phyloP scores from a whole-genome alignment of 2,113 vertebrate genomes.

The Irena cyanogastra region DNA sequence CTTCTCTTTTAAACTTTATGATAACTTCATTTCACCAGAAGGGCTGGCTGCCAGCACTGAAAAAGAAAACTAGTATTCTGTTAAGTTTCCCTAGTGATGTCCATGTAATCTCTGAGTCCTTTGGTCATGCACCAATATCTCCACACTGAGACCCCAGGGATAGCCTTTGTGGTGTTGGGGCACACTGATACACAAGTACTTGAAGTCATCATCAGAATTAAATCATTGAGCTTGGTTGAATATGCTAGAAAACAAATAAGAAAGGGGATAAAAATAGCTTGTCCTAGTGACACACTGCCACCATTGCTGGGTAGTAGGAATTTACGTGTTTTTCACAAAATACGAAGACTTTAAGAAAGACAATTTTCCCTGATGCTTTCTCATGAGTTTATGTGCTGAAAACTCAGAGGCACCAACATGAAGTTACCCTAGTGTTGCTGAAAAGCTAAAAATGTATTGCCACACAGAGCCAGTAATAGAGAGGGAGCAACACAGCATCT shows the following conservation, averaged over 20 bases:
- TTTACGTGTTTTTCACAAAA: background rate
- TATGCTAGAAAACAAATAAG: conserved; percentile 64
- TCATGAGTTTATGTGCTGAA: background rate
- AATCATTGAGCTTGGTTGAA: conserved; percentile 69
- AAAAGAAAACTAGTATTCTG: background rate
- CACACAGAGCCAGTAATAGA: background rate
- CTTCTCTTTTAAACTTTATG: background rate
- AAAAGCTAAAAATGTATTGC: background rate
- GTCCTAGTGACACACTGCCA: background rate
- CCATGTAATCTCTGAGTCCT: conserved; percentile 55
- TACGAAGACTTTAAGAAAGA: background rate
- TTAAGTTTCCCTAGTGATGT: conserved; percentile 46
- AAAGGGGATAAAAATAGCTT: conserved; percentile 20
- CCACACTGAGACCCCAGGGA: conserved; percentile 38
- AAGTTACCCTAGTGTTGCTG: background rate
- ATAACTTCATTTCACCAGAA: background rate
- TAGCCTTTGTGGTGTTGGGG: conserved; percentile 60
- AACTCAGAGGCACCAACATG: background rate
- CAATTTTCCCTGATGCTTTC: background rate
- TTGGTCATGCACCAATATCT: conserved; percentile 60
- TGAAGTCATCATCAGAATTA: conserved; percentile 64
- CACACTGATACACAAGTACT: conserved; percentile 53
- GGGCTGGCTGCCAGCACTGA: background rate
- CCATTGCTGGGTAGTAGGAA: background rate
- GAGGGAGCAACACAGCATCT: background rate